Percentiles rank a stretch among this genome's conserved stretches.
These are phyloP conservation scores for Cybosia mesomella DNA, from an alignment of 2,888 invertebrate species.

Conservation along the genomic window DNA sequence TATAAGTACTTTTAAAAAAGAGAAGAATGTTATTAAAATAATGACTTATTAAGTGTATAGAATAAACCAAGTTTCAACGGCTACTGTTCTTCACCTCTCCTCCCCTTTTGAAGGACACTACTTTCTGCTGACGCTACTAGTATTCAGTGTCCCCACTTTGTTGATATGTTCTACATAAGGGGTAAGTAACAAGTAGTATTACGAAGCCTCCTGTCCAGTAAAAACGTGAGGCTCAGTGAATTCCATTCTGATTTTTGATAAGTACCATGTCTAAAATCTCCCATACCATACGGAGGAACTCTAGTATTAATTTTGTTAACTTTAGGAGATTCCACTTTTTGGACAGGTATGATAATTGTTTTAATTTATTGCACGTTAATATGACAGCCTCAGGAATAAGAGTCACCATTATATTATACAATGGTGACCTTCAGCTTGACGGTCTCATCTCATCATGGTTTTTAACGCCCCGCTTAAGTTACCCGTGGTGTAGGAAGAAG, in stretches of 20 bases:
- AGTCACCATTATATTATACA: too few species aligned
- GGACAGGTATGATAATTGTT: slow-evolving; percentile 59
- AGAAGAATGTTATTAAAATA: too few species aligned
- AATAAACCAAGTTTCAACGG: too few species aligned
- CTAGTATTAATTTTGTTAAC: slow-evolving; percentile 74
- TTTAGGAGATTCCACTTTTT: slow-evolving; percentile 74
- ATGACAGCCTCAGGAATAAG: too few species aligned
- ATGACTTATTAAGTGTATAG: too few species aligned
- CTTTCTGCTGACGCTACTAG: slow-evolving; percentile 13
- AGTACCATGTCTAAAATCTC: slow-evolving; percentile 60
- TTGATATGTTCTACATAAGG: slow-evolving; percentile 10
- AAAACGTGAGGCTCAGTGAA: slow-evolving; percentile 3
- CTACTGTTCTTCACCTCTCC: too few species aligned
- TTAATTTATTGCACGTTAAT: neutral
- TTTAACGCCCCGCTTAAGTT: too few species aligned
- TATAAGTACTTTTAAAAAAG: too few species aligned
- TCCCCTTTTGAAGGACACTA: too few species aligned
- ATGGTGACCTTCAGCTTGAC: too few species aligned
- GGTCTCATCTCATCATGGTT: too few species aligned
- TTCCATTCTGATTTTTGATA: neutral
- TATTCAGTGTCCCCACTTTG: slow-evolving; percentile 6
- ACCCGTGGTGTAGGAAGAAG: too few species aligned
- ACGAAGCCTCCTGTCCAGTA: neutral
- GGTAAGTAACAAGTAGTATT: slow-evolving; percentile 15
- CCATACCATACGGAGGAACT: slow-evolving; percentile 64